These are phyloP conservation scores for Craniophora ligustri DNA, from an alignment of 2,888 invertebrate genomes.

Conservation along the genomic window DNA sequence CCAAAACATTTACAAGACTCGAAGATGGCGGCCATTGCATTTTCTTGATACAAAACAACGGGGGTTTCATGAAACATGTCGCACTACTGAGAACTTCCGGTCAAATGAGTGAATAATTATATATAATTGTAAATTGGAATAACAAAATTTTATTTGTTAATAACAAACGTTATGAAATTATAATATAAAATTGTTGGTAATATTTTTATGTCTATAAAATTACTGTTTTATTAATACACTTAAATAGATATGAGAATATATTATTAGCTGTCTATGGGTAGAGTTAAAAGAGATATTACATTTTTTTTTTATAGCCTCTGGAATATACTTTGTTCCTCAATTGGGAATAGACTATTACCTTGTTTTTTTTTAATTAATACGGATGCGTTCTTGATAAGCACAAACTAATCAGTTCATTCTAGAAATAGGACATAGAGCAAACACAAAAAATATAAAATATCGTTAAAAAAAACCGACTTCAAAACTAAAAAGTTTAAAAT, in stretches of 20 bases:
- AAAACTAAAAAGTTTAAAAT: too few species aligned
- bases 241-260: not conserved
- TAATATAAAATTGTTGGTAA: not conserved
- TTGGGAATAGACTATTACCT: slow-evolving; percentile 36
- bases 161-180: not conserved
- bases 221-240: rapidly evolving
- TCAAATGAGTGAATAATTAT: slow-evolving; percentile 47
- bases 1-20: slow-evolving; percentile 94
- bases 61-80: slow-evolving; percentile 86
- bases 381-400: slow-evolving; percentile 43
- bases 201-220: not conserved
- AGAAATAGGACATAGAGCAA: too few species aligned
- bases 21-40: slow-evolving; percentile 96
- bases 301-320: slow-evolving; percentile 25
- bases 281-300: slow-evolving; percentile 44
- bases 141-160: rapidly evolving
- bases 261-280: slow-evolving; percentile 53
- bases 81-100: slow-evolving; percentile 78
- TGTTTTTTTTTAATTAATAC: slow-evolving; percentile 3
- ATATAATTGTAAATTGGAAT: rapidly evolving
- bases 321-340: too few species aligned
- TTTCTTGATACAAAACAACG: slow-evolving; percentile 93
- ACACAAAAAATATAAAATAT: too few species aligned
- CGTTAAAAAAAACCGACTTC: too few species aligned
- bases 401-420: too few species aligned